Percentiles rank a stretch among this genome's conserved stretches.
These are phyloP conservation scores for Bradypodion ventrale DNA, from an alignment of 2,797 vertebrate genomes.

Conservation along the genomic window DNA sequence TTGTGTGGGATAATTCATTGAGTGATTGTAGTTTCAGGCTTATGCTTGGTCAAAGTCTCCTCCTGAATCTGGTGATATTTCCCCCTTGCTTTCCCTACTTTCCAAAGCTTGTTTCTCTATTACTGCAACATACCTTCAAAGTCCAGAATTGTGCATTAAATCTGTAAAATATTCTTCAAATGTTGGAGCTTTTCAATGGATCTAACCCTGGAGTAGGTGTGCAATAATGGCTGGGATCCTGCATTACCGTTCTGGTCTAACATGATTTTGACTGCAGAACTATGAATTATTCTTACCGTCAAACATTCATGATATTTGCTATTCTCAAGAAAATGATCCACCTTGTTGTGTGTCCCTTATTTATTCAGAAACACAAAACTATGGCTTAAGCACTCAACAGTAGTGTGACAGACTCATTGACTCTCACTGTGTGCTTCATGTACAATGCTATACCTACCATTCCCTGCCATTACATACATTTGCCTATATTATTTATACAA, in stretches of 20 bases:
- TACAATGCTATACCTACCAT: conserved; percentile 7
- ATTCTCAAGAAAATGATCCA: neutral
- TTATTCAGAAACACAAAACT: conserved; percentile 7
- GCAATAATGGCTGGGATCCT: conserved; percentile 14
- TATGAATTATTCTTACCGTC: neutral
- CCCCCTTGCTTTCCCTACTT: neutral
- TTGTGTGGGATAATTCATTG: neutral
- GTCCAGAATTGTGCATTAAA: conserved; percentile 18
- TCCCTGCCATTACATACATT: conserved; percentile 24
- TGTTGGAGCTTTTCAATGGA: neutral
- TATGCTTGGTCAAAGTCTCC: neutral
- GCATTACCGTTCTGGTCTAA: conserved; percentile 8
- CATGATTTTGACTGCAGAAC: neutral
- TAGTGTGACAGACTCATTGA: conserved; percentile 13
- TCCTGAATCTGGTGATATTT: neutral
- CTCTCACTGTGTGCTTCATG: conserved; percentile 9
- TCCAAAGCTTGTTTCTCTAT: neutral
- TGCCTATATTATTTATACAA: conserved; percentile 24
- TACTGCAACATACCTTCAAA: conserved; percentile 4
- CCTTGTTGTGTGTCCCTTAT: conserved; percentile 2
- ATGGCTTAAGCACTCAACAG: conserved; percentile 20
- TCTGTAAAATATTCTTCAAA: conserved; percentile 24
- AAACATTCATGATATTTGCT: neutral
- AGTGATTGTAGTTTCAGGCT: neutral
- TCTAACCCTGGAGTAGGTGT: conserved; percentile 11